Conservation (phyloP, 2,113 vertebrate species). For the Callaeas wilsoni region DNA sequence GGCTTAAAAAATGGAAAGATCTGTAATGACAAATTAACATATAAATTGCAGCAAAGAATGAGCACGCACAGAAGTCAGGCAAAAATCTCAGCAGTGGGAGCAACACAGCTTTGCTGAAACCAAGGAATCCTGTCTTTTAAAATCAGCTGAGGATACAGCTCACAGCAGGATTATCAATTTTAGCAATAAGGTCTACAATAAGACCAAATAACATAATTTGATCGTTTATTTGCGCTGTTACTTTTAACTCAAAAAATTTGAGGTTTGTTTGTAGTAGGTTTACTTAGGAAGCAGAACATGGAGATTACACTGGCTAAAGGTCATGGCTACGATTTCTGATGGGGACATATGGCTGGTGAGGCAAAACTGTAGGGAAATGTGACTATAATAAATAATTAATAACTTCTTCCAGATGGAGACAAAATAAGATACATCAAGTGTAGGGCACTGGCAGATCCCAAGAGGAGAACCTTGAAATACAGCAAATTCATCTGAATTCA, state of each 20-base stretch:
- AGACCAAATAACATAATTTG: not conserved
- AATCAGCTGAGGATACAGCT: not conserved
- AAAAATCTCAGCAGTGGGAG: not conserved
- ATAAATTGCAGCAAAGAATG: not conserved
- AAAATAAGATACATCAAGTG: not conserved
- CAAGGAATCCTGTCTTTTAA: not conserved
- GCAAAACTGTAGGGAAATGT: not conserved
- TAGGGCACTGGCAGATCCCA: not conserved
- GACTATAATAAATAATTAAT: not conserved
- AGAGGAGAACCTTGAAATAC: not conserved
- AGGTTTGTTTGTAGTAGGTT: not conserved
- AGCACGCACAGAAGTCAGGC: not conserved
- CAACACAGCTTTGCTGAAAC: not conserved
- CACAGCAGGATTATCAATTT: not conserved
- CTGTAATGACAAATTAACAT: not conserved
- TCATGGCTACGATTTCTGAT: not conserved
- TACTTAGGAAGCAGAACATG: not conserved
- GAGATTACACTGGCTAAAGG: not conserved
- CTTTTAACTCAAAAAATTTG: not conserved
- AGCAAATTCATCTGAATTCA: not conserved
- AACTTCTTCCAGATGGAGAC: not conserved
- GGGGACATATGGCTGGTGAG: not conserved
- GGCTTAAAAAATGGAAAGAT: not conserved
- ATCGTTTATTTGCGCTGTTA: not conserved
- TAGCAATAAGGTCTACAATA: not conserved